Evolutionary conservation across 2,113 vertebrate species (phyloP), one percentile per base, ranked within the genome.

Genomic region (Pyrgilauda ruficollis): DNA sequence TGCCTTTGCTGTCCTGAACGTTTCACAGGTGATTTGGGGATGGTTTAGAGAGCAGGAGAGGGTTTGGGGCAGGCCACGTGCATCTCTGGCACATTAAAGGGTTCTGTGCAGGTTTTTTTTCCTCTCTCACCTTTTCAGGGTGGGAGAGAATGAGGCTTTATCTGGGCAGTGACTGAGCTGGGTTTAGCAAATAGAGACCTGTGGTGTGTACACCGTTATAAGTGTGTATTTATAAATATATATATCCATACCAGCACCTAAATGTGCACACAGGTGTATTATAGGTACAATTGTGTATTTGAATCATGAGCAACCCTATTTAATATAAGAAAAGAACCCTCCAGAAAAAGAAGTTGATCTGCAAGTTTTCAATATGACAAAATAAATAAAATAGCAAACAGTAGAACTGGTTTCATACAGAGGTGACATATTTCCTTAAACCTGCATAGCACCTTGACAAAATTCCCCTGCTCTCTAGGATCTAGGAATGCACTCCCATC

Each of bases 111-210:
- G 15, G 43, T 13, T 0, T 43, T 77, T 77, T 33, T 33, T 23
- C 33, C 15, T 41, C 43, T 66, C 46, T 72, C n/a, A 11, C 6
- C 17, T 91, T 82, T 64, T 49, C 31, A 19, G 41, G 3, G 24
- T 13, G 15, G 50, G 49, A 63, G 14, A 2, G 24, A 73, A 16
- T 7, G 31, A 76, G 66, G 11, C 2, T 79, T 61, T 39, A 16
- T 5, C 39, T 0, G 4, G 41, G 20, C 62, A 21, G 63, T 27
- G 50, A 6, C 49, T 13, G 72, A 24, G 6, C 17, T 64, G 6
- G 6, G 0, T 24, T 70, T n/a, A 31, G 15, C 7, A 5, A 2
- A 2, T 2, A 2, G 1, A 30, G 47, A 52, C 11, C 24, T 15
- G 17, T 49, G 77, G 41, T 3, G 33, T 53, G 52, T 12, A 58